phyloP scores from a whole-genome alignment of 23 tunicate species.

The Styela plicata region DNA sequence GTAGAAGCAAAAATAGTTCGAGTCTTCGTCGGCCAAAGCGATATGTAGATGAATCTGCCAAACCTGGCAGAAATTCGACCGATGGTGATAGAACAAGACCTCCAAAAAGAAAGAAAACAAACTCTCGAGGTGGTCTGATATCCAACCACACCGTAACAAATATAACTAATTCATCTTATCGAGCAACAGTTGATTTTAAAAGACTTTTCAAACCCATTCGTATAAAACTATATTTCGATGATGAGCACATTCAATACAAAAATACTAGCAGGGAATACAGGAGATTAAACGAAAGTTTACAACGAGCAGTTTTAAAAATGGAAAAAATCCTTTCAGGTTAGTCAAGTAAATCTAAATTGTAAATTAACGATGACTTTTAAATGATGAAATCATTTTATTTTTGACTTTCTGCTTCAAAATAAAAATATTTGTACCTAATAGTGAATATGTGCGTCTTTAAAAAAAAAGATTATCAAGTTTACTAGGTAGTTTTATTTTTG shows the following conservation, averaged over 20 bases:
- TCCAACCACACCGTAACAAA: not conserved
- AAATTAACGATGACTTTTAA: no score
- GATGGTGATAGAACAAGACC: not conserved
- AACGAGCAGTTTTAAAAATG: conserved; percentile 36
- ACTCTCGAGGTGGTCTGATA: not conserved
- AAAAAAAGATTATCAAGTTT: no score
- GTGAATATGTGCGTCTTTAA: no score
- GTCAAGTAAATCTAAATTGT: not conserved
- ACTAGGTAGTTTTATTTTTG: no score
- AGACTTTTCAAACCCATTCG: conserved; percentile 47
- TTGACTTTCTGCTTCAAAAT: no score
- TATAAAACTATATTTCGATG: conserved; percentile 43
- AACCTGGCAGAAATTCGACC: not conserved
- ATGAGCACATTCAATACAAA: conserved; percentile 26
- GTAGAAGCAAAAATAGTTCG: not conserved
- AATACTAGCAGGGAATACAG: conserved; percentile 42
- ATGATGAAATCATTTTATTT: no score
- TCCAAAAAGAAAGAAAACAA: no score
- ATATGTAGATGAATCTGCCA: not conserved
- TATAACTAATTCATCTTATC: not conserved
- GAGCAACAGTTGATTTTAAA: not conserved
- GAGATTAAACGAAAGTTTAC: conserved; percentile 50
- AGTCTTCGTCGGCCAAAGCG: not conserved
- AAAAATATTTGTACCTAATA: no score
- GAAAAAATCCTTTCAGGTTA: conserved; percentile 58